Evolutionary conservation across 2,888 invertebrate species (phyloP).

Genomic region (Drosophila sordidula): DNA sequence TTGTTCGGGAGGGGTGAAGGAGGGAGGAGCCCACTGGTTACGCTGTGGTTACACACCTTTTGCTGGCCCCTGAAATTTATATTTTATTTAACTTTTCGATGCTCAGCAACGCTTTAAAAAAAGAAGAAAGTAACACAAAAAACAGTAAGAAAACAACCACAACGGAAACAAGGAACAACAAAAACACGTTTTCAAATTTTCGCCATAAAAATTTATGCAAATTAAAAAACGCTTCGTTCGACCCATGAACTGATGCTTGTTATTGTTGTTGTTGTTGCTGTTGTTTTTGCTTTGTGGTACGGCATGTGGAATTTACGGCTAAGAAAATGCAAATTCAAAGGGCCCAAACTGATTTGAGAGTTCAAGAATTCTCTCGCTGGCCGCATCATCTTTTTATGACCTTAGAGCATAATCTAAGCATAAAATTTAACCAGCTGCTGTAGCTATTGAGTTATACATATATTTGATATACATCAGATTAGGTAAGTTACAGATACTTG

Average conservation of each 20-base stretch:
- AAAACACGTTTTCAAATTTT: constrained; percentile 55
- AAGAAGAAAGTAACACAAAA: too few relatives aligned
- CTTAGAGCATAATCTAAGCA: constrained; percentile 11
- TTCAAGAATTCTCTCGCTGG: constrained; percentile 13
- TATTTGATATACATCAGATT: constrained; percentile 25
- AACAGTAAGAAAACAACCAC: background rate
- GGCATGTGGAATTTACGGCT: constrained; percentile 62
- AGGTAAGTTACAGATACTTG: too few relatives aligned
- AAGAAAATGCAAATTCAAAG: constrained; percentile 53
- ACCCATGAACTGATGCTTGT: constrained; percentile 29
- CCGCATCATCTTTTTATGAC: constrained; percentile 40
- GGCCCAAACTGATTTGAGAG: constrained; percentile 39
- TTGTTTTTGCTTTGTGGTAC: constrained; percentile 11
- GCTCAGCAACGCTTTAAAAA: constrained; percentile 6
- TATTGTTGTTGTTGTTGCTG: constrained; percentile 6
- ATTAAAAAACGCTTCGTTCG: constrained; percentile 58
- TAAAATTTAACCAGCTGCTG: constrained; percentile 34
- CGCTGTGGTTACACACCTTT: constrained; percentile 58
- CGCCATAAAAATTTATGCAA: constrained; percentile 73
- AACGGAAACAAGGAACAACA: constrained; percentile 4
- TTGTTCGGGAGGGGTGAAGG: background rate
- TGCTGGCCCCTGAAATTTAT: constrained; percentile 55
- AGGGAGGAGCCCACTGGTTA: background rate
- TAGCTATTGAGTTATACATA: constrained; percentile 1
- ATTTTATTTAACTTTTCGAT: constrained; percentile 60